Percentiles rank a stretch among this genome's conserved stretches.
Evolutionary conservation across 2,888 invertebrate species (phyloP).

Genomic region (Sialis fuliginosa): DNA sequence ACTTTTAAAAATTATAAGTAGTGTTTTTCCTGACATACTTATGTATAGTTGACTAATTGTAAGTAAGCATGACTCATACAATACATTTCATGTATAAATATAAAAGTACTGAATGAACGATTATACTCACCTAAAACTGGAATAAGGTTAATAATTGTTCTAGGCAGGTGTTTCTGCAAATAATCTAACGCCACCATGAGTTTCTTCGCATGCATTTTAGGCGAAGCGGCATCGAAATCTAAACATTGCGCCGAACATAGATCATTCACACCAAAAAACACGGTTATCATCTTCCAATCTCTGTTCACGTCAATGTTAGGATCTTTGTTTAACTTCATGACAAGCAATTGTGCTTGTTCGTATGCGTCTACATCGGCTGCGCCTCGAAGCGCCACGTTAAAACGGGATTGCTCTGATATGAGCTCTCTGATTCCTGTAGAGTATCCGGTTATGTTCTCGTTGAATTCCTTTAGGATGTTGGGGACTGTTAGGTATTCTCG

Average conservation of each 20-base stretch:
- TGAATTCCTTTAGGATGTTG: slow-evolving; percentile 57
- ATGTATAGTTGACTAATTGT: too few species aligned
- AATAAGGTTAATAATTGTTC: slow-evolving; percentile 52
- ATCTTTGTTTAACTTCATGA: slow-evolving; percentile 42
- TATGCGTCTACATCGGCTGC: slow-evolving; percentile 53
- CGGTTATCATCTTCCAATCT: slow-evolving; percentile 62
- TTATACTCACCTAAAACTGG: slow-evolving; percentile 42
- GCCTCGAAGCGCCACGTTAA: slow-evolving; percentile 58
- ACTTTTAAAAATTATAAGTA: too few species aligned
- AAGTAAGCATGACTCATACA: too few species aligned
- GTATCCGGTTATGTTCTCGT: slow-evolving; percentile 47
- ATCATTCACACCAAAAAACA: slow-evolving; percentile 61
- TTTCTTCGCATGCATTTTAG: slow-evolving; percentile 40
- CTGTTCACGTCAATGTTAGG: slow-evolving; percentile 36
- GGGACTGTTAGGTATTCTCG: slow-evolving; percentile 50
- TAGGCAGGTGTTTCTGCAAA: slow-evolving; percentile 41
- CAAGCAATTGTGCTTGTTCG: slow-evolving; percentile 49
- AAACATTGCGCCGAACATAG: slow-evolving; percentile 55
- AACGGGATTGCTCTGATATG: slow-evolving; percentile 39
- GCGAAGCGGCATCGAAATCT: slow-evolving; percentile 37
- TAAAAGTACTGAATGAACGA: too few species aligned
- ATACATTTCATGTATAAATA: too few species aligned
- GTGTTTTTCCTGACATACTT: too few species aligned
- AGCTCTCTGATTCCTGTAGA: slow-evolving; percentile 58
- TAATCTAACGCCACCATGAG: slow-evolving; percentile 47